Evolutionary conservation across 2,888 invertebrate species (phyloP), one percentile per base, ranked within the genome.

Genomic region (Trilocha varians): DNA sequence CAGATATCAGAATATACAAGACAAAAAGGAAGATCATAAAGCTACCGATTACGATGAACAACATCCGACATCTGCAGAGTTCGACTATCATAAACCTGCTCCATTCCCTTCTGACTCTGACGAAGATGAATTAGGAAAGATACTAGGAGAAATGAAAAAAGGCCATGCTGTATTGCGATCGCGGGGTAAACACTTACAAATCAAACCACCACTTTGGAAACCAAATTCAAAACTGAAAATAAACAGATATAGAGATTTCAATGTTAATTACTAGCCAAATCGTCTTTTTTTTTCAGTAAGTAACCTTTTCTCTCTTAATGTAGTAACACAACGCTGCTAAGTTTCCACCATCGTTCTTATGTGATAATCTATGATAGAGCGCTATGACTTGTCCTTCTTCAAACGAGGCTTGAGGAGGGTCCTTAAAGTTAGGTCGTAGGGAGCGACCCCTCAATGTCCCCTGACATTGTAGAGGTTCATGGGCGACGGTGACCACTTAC

Each of bases 1-100:
- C 13, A 40, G 39, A 38, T 38, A 37, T 5, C 50, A 52, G 9
- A 42, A 44, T 3, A 39, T 9, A 18, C 13, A 5, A 6, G 41
- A 13, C 3, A 44, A 36, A 17, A 39, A 34, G 16, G 36, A 32
- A 36, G 13, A 37, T 32, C 11, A 47, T 9, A 25, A 11, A 13
- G 18, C 25, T 25, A 11, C 25, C 6, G 25, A 6, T 11, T 25
- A 25, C 25, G 25, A 25, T 9, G 11, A 25, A 11, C 8, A 25
- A 25, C 25, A 25, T 11, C 25, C 25, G 6, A 25, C 25, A 9
- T 25, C 25, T 4, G 8, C 25, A 25, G 6, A 11, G 25, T 11
- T 11, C 2, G 2, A 6, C 6, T 25, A 6, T 25, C 3, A 2
- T 9, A 25, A 25, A 25, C 25, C 25, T 25, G 2, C 11, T n/a